Base-by-base conservation (phyloP, 2,888 invertebrate genomes). In the Ischnus inquisitorius region DNA sequence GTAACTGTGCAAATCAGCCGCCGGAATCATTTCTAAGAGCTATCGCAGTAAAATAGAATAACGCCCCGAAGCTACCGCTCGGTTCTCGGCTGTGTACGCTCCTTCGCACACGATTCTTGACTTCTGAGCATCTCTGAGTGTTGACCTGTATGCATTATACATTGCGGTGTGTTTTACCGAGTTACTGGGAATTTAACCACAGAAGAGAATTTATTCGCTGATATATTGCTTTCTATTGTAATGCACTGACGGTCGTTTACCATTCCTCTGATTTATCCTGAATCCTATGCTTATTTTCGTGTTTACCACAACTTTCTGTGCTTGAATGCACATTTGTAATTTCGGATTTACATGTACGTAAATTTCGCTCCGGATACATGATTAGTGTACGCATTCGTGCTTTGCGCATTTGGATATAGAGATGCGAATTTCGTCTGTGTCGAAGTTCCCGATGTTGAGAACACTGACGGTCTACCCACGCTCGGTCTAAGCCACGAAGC, bases 31-130 rank as follows among this genome's bases (percentile, higher is more conserved):
- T 85, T 82, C 83, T 85, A 85, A 83, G 82, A 84, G 80, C 86
- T 78, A 85, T 87, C 65, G 86, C 85, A 83, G 75, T 85, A 80
- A 86, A 86, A 85, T 83, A 85, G 85, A 85, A 86, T 85, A 79
- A 85, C 83, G 69, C 86, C 75, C 41, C 78, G 72, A 78, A 72
- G 72, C 60, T 64, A 72, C 19, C 67, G 82, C 71, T 65, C 57
- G 77, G 76, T 28, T 62, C 78, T 62, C 69, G 60, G 22, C n/a
- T n/a, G n/a, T n/a, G n/a, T 6, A 34, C 51, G 39, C 39, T 12
- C 64, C 46, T 65, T 77, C 82, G 82, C 82, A 72, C 78, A 82
- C 78, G 82, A 82, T 77, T 67, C 57, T 57, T 25, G 25, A 12
- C n/a, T 5, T 25, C 22, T 22, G 57, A 10, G 25, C 57, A 25